Percentiles rank a stretch among this genome's conserved stretches.
phyloP scores from a whole-genome alignment of 1,140 invertebrate genomes.

The Drosophila paulistorum region DNA sequence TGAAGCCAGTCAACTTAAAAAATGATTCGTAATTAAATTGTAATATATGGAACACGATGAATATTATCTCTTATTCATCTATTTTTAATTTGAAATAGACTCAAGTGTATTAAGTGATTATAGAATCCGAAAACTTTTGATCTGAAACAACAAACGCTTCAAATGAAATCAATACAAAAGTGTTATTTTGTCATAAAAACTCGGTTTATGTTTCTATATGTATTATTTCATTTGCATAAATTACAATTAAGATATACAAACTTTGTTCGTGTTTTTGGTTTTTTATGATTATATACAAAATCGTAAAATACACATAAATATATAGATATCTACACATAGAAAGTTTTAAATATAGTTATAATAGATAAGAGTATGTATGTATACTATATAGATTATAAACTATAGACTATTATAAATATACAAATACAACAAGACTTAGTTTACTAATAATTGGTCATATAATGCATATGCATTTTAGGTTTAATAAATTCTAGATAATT shows the following conservation, averaged over 20 bases:
- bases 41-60: too few species aligned
- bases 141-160: too few species aligned
- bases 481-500: constrained; percentile 62
- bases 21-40: too few species aligned
- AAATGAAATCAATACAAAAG: not conserved
- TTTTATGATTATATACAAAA: constrained; percentile 58
- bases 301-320: constrained; percentile 33
- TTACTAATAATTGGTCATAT: constrained; percentile 65
- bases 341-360: constrained; percentile 2
- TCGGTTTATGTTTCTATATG: constrained; percentile 61
- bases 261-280: not conserved
- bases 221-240: constrained; percentile 11
- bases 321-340: constrained; percentile 28
- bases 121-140: too few species aligned
- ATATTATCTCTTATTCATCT: too few species aligned
- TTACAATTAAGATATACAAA: constrained; percentile 40
- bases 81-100: too few species aligned
- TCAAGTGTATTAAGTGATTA: too few species aligned
- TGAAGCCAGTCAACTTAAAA: too few species aligned
- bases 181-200: constrained; percentile 42
- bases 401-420: constrained; percentile 13
- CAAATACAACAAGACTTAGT: constrained; percentile 59
- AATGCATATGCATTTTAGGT: constrained; percentile 28
- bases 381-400: not conserved
- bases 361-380: constrained; percentile 13